Evolutionary conservation across 2,113 vertebrate species (phyloP), one percentile per base, ranked within the genome.

Genomic region (Ceuthmochares aereus): DNA sequence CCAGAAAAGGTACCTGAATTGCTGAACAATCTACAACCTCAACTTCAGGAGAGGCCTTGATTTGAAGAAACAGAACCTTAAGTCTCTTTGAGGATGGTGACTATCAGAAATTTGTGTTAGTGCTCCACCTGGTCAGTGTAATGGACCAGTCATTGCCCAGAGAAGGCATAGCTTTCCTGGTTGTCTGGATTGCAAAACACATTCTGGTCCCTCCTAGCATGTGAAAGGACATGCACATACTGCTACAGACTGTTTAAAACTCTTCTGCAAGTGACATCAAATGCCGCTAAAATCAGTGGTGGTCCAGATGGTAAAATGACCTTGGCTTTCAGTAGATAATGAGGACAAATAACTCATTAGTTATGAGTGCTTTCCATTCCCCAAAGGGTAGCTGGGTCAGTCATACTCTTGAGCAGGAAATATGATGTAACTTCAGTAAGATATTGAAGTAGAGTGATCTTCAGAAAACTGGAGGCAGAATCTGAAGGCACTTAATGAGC

Each of bases 161-260:
- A 21, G 27, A 58, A 84, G 14, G 7, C 4, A 12, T 5, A 40
- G 9, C 7, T 80, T 84, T 64, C 34, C 26, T 55, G 19, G 16
- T 79, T 3, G 7, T 43, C n/a, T 30, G 63, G 25, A 23, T 43
- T 30, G 30, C 10, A 21, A 42, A 69, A 42, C 27, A 32, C 14
- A 7, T 42, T 56, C 9, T 66, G 49, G n/a, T 4, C 18, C 32
- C 14, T 80, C 32, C 40, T 70, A 32, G 10, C 7, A 5, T 6
- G 12, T n/a, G 74, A 64, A 47, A 75, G 7, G 10, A 6, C 18
- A 29, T 0, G 1, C 10, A 8, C 3, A 3, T 13, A 25, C 13
- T 56, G 9, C 32, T 59, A 43, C 70, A 25, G 18, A 9, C 2
- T 67, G 13, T 23, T 54, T 51, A 47, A 70, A 77, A 40, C 16